Conservation (phyloP, 2,113 vertebrate species). For the Pontoporia blainvillei region DNA sequence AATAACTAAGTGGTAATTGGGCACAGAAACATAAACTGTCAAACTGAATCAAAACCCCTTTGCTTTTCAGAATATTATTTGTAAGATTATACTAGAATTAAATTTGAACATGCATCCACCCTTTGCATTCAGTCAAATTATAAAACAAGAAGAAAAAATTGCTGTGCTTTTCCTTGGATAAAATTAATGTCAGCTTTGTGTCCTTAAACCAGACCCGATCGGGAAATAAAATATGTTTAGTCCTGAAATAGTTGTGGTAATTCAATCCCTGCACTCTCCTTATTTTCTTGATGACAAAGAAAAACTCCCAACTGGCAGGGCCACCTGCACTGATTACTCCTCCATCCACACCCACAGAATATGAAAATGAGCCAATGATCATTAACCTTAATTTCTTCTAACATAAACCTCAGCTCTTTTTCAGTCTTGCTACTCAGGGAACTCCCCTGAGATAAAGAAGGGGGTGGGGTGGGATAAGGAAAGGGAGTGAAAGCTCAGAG, state of each 20-base stretch:
- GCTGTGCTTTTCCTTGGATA: slow-evolving; percentile 78
- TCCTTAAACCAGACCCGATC: slow-evolving; percentile 82
- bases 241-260: slow-evolving; percentile 83
- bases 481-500: neutral
- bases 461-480: neutral
- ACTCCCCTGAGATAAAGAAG: slow-evolving; percentile 68
- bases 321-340: slow-evolving; percentile 89
- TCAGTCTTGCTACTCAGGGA: slow-evolving; percentile 75
- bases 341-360: slow-evolving; percentile 85
- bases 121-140: slow-evolving; percentile 77
- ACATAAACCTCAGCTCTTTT: slow-evolving; percentile 80
- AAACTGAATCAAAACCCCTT: slow-evolving; percentile 78
- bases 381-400: slow-evolving; percentile 87
- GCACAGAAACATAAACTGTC: slow-evolving; percentile 81
- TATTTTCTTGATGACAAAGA: slow-evolving; percentile 87
- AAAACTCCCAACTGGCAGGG: slow-evolving; percentile 85
- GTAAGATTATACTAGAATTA: slow-evolving; percentile 79
- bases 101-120: slow-evolving; percentile 78
- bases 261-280: slow-evolving; percentile 82
- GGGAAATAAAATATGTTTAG: slow-evolving; percentile 84
- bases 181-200: slow-evolving; percentile 85
- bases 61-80: slow-evolving; percentile 76
- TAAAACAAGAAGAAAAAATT: slow-evolving; percentile 72
- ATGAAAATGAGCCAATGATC: slow-evolving; percentile 87
- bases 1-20: slow-evolving; percentile 76